Evolutionary conservation across 2,888 invertebrate genomes (phyloP).

Genomic region (Ormyrus thymus): DNA sequence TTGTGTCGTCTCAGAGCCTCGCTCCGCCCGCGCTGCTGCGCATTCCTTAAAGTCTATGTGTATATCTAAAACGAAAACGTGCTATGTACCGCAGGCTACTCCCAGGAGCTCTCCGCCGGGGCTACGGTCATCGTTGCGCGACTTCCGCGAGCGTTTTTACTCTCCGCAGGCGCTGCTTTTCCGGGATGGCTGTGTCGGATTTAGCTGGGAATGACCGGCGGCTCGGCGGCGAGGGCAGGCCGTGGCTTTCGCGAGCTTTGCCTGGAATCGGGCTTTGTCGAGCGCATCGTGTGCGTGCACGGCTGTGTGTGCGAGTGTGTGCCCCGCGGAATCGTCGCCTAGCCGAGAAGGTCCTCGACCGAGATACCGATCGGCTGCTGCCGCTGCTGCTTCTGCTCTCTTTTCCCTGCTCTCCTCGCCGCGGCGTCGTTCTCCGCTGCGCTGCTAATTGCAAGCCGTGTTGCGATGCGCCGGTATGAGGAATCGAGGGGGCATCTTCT

Average conservation of each 20-base stretch:
- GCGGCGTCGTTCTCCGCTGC: no score
- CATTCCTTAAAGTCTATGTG: no score
- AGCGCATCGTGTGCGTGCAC: no score
- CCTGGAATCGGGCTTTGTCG: no score
- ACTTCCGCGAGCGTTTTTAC: no score
- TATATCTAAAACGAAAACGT: no score
- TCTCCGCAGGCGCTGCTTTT: background rate
- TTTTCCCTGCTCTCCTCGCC: background rate
- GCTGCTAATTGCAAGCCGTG: conserved; percentile 33
- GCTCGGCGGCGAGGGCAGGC: no score
- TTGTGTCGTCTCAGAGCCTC: background rate
- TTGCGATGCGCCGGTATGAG: conserved; percentile 20
- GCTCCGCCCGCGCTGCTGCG: background rate
- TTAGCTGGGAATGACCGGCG: no score
- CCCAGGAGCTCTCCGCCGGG: no score
- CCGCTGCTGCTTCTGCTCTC: background rate
- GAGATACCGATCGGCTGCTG: conserved; percentile 26
- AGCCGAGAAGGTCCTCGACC: conserved; percentile 21
- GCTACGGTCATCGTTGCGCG: no score
- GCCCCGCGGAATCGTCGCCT: background rate
- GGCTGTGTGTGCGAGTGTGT: background rate
- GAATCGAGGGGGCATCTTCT: conserved; percentile 9
- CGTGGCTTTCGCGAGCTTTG: no score
- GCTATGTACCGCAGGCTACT: no score
- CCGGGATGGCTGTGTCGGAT: background rate